Evolutionary conservation across 2,888 invertebrate species (phyloP), one percentile per base, ranked within the genome.

Genomic region (Stenodera caucasica): DNA sequence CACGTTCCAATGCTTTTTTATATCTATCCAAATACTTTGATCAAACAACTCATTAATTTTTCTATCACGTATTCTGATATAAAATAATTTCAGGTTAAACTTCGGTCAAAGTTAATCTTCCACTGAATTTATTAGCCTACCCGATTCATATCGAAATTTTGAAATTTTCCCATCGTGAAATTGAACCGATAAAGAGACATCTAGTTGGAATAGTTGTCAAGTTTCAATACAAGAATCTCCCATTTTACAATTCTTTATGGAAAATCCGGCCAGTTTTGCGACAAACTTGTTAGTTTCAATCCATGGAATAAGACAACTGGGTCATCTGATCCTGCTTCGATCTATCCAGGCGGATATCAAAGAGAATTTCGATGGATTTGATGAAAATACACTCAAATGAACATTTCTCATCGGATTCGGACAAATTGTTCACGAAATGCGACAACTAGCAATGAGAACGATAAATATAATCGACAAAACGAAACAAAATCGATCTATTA

Each of bases 1-100:
- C 58, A 58, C 54, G 58, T 54, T 54, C 23, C 29, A 58, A 37
- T 56, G 32, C 33, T 40, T 53, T 45, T 60, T 60, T 55, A 55
- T 56, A 55, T 55, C 53, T 55, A 60, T 56, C 55, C 56, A 55
- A 55, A 55, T 55, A 45, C 55, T 55, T 55, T 60, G 59, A 60
- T 60, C 55, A 54, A 58, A 30, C 23, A 49, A 35, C 45, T 60
- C 52, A 52, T 60, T 60, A 60, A 55, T 52, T 30, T 55, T 56
- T 55, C 56, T 52, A 55, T 55, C 60, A 60, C 60, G 60, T 60
- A 51, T 40, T 15, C 33, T 55, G 23, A 40, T 52, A 35, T 53
- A 54, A 58, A 45, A 45, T 45, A 45, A 45, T 45, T 45, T 45
- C 5, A 21, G 23, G 45, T 40, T 45, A 2, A 45, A 45, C 21